These are phyloP conservation scores for Drosophila neocordata DNA, from an alignment of 1,140 invertebrate species.

Conservation along the genomic window DNA sequence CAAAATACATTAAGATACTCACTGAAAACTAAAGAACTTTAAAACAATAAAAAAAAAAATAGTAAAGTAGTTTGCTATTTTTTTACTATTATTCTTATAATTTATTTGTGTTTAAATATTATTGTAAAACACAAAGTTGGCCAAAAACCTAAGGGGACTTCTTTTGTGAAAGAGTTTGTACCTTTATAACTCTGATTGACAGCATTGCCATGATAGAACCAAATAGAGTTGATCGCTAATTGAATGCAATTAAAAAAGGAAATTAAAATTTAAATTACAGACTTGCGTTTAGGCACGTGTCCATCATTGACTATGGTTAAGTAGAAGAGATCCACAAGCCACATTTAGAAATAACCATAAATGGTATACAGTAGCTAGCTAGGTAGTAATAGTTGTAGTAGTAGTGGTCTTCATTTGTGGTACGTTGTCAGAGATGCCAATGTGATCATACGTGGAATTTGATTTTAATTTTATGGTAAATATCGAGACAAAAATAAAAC, in stretches of 20 bases:
- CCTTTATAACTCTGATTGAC: constrained; percentile 29
- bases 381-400: too few species aligned
- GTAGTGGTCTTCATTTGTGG: constrained; percentile 18
- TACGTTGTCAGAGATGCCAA: constrained; percentile 41
- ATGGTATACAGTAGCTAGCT: constrained; percentile 35
- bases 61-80: too few species aligned
- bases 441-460: constrained; percentile 50
- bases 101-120: too few species aligned
- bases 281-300: constrained; percentile 49
- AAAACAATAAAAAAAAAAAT: too few species aligned
- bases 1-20: too few species aligned
- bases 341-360: constrained; percentile 41
- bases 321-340: constrained; percentile 10
- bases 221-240: constrained; percentile 52
- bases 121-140: too few species aligned
- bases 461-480: constrained; percentile 55
- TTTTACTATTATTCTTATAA: too few species aligned
- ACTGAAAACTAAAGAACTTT: too few species aligned
- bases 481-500: constrained; percentile 7
- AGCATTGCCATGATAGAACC: constrained; percentile 15
- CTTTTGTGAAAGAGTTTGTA: too few species aligned
- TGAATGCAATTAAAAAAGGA: constrained; percentile 62
- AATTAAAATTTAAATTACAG: constrained; percentile 62
- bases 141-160: too few species aligned
- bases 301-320: constrained; percentile 25